Conservation (phyloP, 2,113 vertebrate genomes). For the Typhlomys cinereus region DNA sequence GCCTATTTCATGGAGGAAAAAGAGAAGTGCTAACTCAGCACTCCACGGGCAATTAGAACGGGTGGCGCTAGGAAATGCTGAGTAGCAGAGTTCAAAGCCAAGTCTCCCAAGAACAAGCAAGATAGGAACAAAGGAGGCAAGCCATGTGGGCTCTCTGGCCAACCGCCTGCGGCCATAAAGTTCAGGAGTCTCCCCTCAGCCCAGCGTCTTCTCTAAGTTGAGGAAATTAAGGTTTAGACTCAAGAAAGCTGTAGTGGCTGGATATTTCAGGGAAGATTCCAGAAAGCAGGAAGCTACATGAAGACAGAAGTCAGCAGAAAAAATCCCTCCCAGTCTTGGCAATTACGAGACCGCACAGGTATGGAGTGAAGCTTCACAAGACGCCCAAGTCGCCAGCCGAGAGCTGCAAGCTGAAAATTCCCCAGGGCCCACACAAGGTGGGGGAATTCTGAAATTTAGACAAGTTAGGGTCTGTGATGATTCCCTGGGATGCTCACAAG, state of each 20-base stretch:
- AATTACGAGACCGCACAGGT: neutral
- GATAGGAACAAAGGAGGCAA: constrained; percentile 1
- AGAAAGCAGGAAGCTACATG: neutral
- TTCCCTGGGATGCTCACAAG: neutral
- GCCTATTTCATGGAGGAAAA: neutral
- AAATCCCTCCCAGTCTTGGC: neutral
- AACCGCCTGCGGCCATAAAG: neutral
- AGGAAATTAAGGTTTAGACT: neutral
- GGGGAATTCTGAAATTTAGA: neutral
- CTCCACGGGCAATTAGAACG: neutral
- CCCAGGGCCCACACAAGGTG: neutral
- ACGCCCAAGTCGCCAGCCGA: neutral
- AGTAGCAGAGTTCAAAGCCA: neutral
- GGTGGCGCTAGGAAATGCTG: neutral
- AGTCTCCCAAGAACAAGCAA: neutral
- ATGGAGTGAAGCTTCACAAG: neutral
- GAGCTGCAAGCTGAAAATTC: neutral
- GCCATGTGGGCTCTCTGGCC: neutral
- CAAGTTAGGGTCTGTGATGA: neutral
- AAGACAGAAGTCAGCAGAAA: constrained; percentile 1
- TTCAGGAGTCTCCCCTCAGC: neutral
- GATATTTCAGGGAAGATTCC: neutral
- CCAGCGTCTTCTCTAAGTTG: neutral
- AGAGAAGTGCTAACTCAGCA: constrained; percentile 4
- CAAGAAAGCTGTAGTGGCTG: neutral